Conservation (phyloP, 2,113 vertebrate genomes). For the Oryzias celebensis region DNA sequence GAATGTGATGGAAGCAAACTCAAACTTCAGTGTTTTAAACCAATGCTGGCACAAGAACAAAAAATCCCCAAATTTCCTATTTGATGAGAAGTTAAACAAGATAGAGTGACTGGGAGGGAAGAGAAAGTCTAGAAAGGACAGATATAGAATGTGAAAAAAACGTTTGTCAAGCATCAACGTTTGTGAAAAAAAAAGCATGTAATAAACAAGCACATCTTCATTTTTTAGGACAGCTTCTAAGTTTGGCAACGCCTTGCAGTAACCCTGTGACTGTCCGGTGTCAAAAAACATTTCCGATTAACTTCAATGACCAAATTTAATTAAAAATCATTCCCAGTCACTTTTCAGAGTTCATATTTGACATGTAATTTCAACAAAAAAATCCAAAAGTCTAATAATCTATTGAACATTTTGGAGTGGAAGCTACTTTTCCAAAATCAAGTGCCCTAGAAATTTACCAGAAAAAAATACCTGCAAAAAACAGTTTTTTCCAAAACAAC, state of each 20-base stretch:
- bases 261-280: conserved; percentile 39
- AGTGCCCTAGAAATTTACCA: no score
- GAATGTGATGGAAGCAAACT: conserved; percentile 39
- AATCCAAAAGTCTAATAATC: no score
- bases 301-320: conserved; percentile 29
- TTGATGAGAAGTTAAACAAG: conserved; percentile 32
- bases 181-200: background rate
- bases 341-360: no score
- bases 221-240: conserved; percentile 26
- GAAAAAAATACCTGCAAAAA: no score
- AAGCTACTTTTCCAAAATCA: no score
- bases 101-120: conserved; percentile 45
- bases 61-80: conserved; percentile 52
- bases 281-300: conserved; percentile 42
- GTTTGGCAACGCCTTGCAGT: conserved; percentile 9
- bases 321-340: background rate
- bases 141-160: background rate
- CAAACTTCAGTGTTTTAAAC: conserved; percentile 32
- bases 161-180: conserved; percentile 9
- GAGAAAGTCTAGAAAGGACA: conserved; percentile 24
- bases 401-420: no score
- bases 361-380: no score
- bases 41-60: conserved; percentile 55
- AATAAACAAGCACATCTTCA: background rate
- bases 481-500: no score